These are phyloP conservation scores for Vannuccia rotundouncinata DNA, from an alignment of 2,888 invertebrate species.

Conservation along the genomic window DNA sequence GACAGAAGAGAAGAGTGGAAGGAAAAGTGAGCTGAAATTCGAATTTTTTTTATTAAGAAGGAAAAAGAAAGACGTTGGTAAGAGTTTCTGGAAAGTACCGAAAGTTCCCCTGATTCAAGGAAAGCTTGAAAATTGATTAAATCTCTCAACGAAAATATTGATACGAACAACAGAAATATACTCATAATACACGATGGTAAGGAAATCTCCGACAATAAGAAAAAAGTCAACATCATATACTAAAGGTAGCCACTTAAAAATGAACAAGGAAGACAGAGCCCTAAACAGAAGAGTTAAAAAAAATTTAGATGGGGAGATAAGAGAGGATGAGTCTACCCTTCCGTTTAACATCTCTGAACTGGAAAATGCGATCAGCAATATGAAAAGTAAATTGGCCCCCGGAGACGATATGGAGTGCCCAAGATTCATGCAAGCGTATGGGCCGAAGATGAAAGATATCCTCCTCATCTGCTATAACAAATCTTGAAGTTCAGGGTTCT, in stretches of 20 bases:
- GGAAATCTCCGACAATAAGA: background rate
- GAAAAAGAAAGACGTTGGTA: background rate
- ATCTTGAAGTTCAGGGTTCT: background rate
- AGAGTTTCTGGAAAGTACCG: constrained; percentile 1
- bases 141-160: background rate
- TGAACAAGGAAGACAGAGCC: background rate
- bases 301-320: background rate
- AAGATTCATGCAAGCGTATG: background rate
- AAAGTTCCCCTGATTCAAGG: background rate
- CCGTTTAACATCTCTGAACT: background rate
- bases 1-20: background rate
- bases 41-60: background rate
- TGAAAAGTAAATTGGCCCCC: background rate
- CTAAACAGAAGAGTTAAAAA: background rate
- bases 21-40: background rate
- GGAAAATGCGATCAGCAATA: background rate
- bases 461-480: background rate
- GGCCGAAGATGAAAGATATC: background rate
- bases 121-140: background rate
- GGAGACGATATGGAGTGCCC: background rate
- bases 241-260: background rate
- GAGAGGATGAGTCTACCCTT: background rate
- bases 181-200: background rate
- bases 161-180: constrained; percentile 4
- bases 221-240: background rate